A percentile compares a stretch with the other conserved stretches of the same genome.
phyloP scores from a whole-genome alignment of 2,888 invertebrate genomes.

The Cantharis flavilabris region DNA sequence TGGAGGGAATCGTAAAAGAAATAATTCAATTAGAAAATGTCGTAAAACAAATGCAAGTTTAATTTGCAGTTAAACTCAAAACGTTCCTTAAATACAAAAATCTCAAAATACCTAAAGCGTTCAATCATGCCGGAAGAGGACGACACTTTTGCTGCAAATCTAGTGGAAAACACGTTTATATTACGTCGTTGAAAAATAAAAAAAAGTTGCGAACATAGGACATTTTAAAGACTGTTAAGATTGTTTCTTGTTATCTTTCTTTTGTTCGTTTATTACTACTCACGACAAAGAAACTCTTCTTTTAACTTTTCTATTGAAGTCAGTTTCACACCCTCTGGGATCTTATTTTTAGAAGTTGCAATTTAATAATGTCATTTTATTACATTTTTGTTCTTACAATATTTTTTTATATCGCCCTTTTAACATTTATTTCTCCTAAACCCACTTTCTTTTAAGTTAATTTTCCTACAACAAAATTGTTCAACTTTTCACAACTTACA shows the following conservation, averaged over 20 bases:
- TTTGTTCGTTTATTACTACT: conserved; percentile 25
- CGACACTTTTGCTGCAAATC: conserved; percentile 30
- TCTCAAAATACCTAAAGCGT: conserved; percentile 38
- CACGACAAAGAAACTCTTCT: conserved; percentile 16
- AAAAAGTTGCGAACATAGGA: conserved; percentile 27
- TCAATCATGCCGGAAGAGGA: conserved; percentile 17
- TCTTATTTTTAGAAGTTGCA: conserved; percentile 8
- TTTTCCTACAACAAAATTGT: neutral
- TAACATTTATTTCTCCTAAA: neutral
- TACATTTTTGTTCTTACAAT: conserved; percentile 3
- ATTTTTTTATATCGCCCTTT: neutral
- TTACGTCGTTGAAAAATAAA: conserved; percentile 34
- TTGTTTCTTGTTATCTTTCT: conserved; percentile 31
- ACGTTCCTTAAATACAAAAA: conserved; percentile 42
- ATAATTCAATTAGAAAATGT: conserved; percentile 47
- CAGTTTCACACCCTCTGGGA: conserved; percentile 17
- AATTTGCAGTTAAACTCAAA: conserved; percentile 48
- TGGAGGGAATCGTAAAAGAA: conserved; percentile 41
- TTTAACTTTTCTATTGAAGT: conserved; percentile 19
- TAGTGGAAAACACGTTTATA: conserved; percentile 36
- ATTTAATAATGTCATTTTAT: conserved; percentile 15
- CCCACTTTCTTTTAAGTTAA: neutral
- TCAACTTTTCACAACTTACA: neutral
- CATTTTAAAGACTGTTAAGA: conserved; percentile 30
- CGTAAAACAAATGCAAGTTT: conserved; percentile 47